A percentile compares a stretch with the other conserved stretches of the same genome.
These are phyloP conservation scores for Tauraco erythrolophus DNA, from an alignment of 2,113 vertebrate genomes.

Conservation along the genomic window DNA sequence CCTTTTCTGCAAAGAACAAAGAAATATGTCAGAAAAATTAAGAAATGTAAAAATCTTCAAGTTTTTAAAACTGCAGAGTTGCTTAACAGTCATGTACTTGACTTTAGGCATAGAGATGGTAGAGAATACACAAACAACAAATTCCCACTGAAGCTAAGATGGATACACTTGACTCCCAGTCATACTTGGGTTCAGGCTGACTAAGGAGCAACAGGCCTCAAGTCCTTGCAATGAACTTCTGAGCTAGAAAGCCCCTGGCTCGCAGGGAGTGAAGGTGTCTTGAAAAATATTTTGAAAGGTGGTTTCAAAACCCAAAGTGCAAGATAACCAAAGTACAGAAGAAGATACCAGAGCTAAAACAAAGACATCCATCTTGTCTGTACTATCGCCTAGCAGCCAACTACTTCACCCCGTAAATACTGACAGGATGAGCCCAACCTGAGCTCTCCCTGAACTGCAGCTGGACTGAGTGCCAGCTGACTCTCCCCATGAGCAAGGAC, in stretches of 20 bases:
- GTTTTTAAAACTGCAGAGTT: neutral
- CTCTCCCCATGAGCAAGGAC: neutral
- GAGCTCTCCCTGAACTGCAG: neutral
- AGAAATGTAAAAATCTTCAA: neutral
- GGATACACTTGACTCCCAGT: neutral
- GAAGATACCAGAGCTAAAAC: neutral
- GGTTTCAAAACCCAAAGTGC: neutral
- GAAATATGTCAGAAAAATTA: neutral
- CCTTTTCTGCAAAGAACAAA: conserved; percentile 82
- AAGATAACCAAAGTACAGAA: neutral
- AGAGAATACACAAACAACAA: neutral
- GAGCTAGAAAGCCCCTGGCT: neutral
- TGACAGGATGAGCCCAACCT: neutral
- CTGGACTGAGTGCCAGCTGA: neutral
- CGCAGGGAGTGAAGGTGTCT: neutral
- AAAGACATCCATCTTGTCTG: neutral
- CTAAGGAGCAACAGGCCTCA: neutral
- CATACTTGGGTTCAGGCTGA: neutral
- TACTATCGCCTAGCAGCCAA: neutral
- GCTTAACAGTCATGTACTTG: neutral
- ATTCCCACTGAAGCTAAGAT: neutral
- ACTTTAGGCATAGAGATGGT: neutral
- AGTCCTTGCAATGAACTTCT: neutral
- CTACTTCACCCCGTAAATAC: neutral
- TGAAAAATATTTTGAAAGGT: neutral